These are phyloP conservation scores for Cebidichthys violaceus DNA, from an alignment of 2,113 vertebrate genomes.

Conservation along the genomic window DNA sequence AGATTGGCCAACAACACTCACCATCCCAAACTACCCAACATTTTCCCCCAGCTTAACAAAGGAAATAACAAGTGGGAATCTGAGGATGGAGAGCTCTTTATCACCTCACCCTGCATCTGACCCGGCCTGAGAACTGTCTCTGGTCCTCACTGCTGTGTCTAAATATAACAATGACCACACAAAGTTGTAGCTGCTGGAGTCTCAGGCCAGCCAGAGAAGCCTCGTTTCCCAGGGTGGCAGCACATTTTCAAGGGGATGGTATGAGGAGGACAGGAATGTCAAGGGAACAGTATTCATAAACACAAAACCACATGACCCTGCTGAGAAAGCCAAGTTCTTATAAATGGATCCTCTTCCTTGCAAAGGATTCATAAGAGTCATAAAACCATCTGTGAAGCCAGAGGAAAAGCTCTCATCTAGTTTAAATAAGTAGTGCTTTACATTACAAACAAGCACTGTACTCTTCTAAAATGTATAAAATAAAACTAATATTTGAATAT, in stretches of 20 bases:
- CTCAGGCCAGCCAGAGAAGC: constrained; percentile 1
- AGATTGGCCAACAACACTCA: constrained; percentile 17
- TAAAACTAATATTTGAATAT: not conserved
- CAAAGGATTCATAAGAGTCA: constrained; percentile 21
- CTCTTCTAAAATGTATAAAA: not conserved
- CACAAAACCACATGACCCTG: constrained; percentile 59
- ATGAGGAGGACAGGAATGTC: constrained; percentile 68
- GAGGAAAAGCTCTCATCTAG: not conserved
- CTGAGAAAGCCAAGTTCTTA: constrained; percentile 69
- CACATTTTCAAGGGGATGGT: constrained; percentile 47
- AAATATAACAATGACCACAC: constrained; percentile 72
- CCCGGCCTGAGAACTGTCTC: constrained; percentile 44
- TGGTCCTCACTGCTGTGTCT: constrained; percentile 42
- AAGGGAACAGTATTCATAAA: constrained; percentile 72
- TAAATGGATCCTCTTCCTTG: constrained; percentile 54
- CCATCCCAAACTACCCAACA: not conserved
- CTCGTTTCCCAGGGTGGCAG: constrained; percentile 63
- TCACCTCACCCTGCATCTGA: constrained; percentile 21
- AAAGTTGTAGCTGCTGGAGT: constrained; percentile 41
- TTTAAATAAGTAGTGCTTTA: constrained; percentile 3
- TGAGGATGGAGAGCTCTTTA: constrained; percentile 23
- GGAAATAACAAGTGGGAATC: constrained; percentile 42
- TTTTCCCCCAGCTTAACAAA: constrained; percentile 38
- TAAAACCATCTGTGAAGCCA: constrained; percentile 8
- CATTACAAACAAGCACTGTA: not conserved